Percentiles rank a stretch among this genome's conserved stretches.
These are phyloP conservation scores for Calliopum simillimum DNA, from an alignment of 2,888 invertebrate genomes.

Conservation along the genomic window DNA sequence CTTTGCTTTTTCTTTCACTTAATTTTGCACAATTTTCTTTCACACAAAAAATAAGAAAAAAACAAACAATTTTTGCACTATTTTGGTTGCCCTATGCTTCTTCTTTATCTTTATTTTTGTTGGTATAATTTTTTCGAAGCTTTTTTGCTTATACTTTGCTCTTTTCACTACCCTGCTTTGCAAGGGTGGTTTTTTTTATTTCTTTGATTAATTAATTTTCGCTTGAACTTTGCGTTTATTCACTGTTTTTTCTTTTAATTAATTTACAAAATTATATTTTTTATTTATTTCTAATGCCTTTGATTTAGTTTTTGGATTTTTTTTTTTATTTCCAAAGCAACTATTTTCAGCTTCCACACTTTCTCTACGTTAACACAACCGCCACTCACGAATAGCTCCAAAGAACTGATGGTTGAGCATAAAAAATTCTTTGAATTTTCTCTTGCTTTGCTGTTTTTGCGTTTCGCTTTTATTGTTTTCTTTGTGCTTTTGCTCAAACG, in stretches of 20 bases:
- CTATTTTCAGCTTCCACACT: neutral
- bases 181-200: conserved; percentile 9
- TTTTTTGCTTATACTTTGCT: conserved; percentile 9
- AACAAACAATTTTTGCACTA: too few species aligned
- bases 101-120: conserved; percentile 17
- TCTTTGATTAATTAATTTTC: conserved; percentile 6
- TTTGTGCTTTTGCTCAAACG: neutral
- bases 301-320: neutral
- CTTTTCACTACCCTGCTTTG: conserved; percentile 15
- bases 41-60: neutral
- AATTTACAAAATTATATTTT: conserved; percentile 14
- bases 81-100: conserved; percentile 3
- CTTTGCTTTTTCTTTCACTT: neutral
- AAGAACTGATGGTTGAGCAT: conserved; percentile 20
- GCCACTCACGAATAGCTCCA: conserved; percentile 10
- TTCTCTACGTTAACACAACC: neutral
- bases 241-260: conserved; percentile 12
- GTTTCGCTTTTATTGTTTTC: neutral
- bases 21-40: conserved; percentile 8
- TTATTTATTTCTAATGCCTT: conserved; percentile 23
- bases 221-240: conserved; percentile 7
- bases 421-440: conserved; percentile 1
- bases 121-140: neutral
- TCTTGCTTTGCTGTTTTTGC: neutral
- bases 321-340: neutral